Evolutionary conservation across 2,888 invertebrate species (phyloP).

Genomic region (Rhimphoctona megacephalus): DNA sequence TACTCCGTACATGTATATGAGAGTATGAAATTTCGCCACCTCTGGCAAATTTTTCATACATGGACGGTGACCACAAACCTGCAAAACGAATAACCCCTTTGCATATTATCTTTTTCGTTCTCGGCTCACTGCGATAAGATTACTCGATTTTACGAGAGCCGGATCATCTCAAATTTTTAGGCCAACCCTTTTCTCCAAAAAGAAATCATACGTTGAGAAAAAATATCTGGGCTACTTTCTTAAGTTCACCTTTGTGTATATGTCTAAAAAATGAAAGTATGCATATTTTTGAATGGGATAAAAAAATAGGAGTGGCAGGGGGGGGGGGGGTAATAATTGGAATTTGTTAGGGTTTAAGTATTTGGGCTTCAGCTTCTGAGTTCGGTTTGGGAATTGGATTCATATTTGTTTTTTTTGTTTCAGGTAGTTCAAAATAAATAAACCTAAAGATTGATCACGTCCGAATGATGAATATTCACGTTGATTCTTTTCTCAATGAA

Average conservation of each 20-base stretch:
- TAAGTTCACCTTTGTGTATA: no score
- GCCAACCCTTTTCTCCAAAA: slow-evolving; percentile 25
- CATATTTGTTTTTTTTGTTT: not conserved
- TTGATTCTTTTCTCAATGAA: no score
- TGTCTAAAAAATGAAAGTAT: no score
- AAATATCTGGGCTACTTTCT: not conserved
- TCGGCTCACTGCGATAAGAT: slow-evolving; percentile 15
- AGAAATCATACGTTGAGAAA: slow-evolving; percentile 18
- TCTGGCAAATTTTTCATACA: slow-evolving; percentile 46
- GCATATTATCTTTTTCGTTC: slow-evolving; percentile 15
- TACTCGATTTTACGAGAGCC: slow-evolving; percentile 36
- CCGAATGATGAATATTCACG: not conserved
- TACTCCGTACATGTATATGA: slow-evolving; percentile 22
- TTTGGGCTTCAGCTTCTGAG: not conserved
- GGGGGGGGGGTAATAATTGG: not conserved
- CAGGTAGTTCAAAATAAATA: not conserved
- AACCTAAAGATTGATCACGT: not conserved
- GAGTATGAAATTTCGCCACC: slow-evolving; percentile 37
- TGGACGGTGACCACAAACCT: slow-evolving; percentile 41
- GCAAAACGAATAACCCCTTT: slow-evolving; percentile 2
- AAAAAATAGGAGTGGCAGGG: no score
- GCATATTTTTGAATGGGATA: not conserved
- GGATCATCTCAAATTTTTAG: slow-evolving; percentile 41
- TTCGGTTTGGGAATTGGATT: not conserved
- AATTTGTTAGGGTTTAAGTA: not conserved